These are phyloP conservation scores for Agrotis puta DNA, from an alignment of 2,888 invertebrate species.

Conservation along the genomic window DNA sequence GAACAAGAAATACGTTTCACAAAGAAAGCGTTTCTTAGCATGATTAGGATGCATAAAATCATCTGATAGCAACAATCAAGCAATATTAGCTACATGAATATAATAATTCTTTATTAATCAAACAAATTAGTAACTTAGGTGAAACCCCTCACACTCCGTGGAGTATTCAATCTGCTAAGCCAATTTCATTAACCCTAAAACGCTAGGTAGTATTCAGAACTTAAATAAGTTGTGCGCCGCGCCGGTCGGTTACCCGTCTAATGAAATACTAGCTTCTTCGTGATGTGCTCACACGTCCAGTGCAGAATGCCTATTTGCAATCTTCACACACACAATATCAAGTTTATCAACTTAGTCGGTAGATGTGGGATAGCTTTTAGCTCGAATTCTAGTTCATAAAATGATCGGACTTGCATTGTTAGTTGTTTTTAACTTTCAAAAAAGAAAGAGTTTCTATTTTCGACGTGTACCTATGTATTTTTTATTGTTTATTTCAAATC, in stretches of 20 bases:
- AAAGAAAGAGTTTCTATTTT: no score
- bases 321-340: slow-evolving; percentile 39
- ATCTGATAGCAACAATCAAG: neutral
- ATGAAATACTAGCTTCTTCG: slow-evolving; percentile 59
- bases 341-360: slow-evolving; percentile 35
- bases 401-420: slow-evolving; percentile 17
- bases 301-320: slow-evolving; percentile 43
- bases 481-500: neutral
- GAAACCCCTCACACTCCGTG: slow-evolving; percentile 17
- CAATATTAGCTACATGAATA: slow-evolving; percentile 6
- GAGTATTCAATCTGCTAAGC: slow-evolving; percentile 40
- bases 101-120: slow-evolving; percentile 20
- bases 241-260: slow-evolving; percentile 50
- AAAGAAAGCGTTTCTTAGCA: neutral
- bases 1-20: neutral
- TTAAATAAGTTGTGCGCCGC: slow-evolving; percentile 45
- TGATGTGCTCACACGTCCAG: slow-evolving; percentile 46
- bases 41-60: neutral
- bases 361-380: slow-evolving; percentile 10
- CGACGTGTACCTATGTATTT: no score
- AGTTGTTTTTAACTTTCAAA: no score
- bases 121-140: slow-evolving; percentile 20
- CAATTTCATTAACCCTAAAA: slow-evolving; percentile 58
- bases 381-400: slow-evolving; percentile 21
- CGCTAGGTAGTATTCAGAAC: slow-evolving; percentile 45